phyloP scores from a whole-genome alignment of 2,113 vertebrate genomes.

The Bubo bubo region DNA sequence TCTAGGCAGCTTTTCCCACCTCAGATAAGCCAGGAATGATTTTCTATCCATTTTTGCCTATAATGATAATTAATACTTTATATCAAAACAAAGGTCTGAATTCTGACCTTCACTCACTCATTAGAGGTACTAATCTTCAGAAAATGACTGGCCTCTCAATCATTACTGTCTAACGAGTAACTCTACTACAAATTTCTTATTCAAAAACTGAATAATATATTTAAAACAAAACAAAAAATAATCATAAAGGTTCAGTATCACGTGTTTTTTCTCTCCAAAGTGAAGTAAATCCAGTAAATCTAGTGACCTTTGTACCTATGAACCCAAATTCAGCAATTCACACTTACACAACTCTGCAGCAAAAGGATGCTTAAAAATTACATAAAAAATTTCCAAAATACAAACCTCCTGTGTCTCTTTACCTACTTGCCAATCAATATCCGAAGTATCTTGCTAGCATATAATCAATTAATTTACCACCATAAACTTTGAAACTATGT shows the following conservation, averaged over 20 bases:
- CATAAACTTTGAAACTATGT: not conserved
- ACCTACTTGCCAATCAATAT: not conserved
- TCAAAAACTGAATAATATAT: not conserved
- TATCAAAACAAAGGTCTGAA: not conserved
- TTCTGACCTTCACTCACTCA: not conserved
- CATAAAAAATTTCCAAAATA: not conserved
- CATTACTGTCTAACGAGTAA: not conserved
- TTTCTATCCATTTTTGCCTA: not conserved
- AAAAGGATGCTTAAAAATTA: not conserved
- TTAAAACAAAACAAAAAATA: not conserved
- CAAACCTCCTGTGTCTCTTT: not conserved
- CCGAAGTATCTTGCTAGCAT: fast-evolving
- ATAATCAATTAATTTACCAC: not conserved
- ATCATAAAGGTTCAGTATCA: not conserved
- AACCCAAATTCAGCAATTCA: not conserved
- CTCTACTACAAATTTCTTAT: not conserved
- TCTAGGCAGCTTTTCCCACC: not conserved
- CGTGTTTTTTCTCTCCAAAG: not conserved
- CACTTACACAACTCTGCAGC: not conserved
- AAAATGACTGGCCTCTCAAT: not conserved
- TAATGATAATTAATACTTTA: not conserved
- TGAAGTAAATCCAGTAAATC: not conserved
- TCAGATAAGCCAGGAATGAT: not conserved
- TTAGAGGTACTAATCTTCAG: not conserved
- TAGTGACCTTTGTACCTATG: not conserved